Percentiles rank a stretch among this genome's conserved stretches.
These are phyloP conservation scores for Ceratosolen fusciceps DNA, from an alignment of 1,140 invertebrate species.

Conservation along the genomic window DNA sequence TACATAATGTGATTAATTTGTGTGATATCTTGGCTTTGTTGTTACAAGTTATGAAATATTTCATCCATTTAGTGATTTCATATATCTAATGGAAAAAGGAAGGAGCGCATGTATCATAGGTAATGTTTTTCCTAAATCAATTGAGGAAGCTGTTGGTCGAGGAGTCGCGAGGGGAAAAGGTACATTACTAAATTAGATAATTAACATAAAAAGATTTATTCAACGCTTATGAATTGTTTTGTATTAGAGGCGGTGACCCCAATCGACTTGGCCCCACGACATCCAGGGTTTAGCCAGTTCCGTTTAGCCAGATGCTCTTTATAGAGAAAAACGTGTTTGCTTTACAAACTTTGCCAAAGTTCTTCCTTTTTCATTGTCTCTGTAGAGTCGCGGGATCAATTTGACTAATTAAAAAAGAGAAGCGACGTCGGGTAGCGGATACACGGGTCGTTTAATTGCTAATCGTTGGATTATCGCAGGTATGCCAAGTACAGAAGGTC, in stretches of 20 bases:
- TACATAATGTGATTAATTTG: neutral
- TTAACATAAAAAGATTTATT: too few species aligned
- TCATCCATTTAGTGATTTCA: too few species aligned
- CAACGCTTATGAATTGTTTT: neutral
- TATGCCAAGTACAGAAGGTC: constrained; percentile 20
- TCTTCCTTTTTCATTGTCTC: too few species aligned
- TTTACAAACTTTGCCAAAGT: neutral
- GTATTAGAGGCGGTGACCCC: neutral
- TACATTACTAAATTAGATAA: too few species aligned
- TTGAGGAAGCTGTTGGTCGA: too few species aligned
- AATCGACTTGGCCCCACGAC: neutral
- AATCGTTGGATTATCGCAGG: constrained; percentile 9
- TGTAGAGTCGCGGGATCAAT: neutral
- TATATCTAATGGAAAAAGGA: too few species aligned
- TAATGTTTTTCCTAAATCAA: too few species aligned
- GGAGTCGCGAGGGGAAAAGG: too few species aligned
- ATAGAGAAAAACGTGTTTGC: too few species aligned
- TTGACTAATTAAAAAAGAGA: constrained; percentile 16
- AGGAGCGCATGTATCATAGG: too few species aligned
- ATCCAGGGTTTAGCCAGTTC: neutral
- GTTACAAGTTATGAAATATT: too few species aligned
- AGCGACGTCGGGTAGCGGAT: constrained; percentile 47
- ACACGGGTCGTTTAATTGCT: constrained; percentile 24
- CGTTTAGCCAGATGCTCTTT: neutral
- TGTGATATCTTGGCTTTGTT: neutral